Evolutionary conservation across 2,888 invertebrate genomes (phyloP).

Genomic region (Chrysodeixis includens): DNA sequence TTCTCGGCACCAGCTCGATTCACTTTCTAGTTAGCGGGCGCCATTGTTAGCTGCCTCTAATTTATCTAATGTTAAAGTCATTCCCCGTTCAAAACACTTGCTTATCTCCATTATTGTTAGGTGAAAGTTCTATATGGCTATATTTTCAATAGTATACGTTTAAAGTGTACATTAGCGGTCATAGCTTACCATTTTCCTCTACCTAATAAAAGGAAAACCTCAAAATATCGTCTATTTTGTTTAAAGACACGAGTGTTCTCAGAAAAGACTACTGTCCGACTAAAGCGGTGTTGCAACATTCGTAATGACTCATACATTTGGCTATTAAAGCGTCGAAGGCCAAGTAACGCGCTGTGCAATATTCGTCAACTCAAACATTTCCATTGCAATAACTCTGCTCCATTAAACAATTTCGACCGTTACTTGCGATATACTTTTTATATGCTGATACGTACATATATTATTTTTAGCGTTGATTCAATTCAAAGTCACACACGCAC

Average conservation of each 20-base stretch:
- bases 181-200: neutral
- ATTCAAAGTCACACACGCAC: slow-evolving; percentile 5
- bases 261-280: slow-evolving; percentile 62
- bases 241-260: slow-evolving; percentile 61
- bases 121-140: slow-evolving; percentile 49
- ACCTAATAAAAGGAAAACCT: slow-evolving; percentile 8
- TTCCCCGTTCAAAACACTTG: slow-evolving; percentile 67
- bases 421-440: slow-evolving; percentile 38
- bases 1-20: slow-evolving; percentile 78
- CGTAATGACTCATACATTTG: slow-evolving; percentile 77
- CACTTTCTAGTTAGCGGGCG: slow-evolving; percentile 83
- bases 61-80: slow-evolving; percentile 81
- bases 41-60: slow-evolving; percentile 82
- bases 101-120: slow-evolving; percentile 52
- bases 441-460: slow-evolving; percentile 14
- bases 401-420: slow-evolving; percentile 71
- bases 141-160: slow-evolving; percentile 30
- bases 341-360: slow-evolving; percentile 71
- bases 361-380: slow-evolving; percentile 70
- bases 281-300: slow-evolving; percentile 68
- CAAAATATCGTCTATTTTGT: slow-evolving; percentile 50
- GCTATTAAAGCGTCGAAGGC: slow-evolving; percentile 77
- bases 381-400: slow-evolving; percentile 69
- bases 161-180: slow-evolving; percentile 27
- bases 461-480: slow-evolving; percentile 23